A percentile compares a stretch with the other conserved stretches of the same genome.
Evolutionary conservation across 2,888 invertebrate genomes (phyloP).

Genomic region (Carcina quercana): DNA sequence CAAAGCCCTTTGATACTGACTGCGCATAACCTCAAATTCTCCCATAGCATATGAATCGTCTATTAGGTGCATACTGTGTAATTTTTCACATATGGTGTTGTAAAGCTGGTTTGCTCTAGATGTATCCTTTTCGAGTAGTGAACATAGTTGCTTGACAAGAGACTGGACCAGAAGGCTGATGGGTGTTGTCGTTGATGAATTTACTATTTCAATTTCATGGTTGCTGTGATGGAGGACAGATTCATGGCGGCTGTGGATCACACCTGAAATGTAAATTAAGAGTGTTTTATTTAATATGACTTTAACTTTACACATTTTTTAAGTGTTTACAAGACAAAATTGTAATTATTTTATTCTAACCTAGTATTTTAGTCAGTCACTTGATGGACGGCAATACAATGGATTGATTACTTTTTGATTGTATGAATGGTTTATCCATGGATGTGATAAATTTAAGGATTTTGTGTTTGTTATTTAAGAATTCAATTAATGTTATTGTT

Average conservation of each 20-base stretch:
- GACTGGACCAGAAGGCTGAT: constrained; percentile 82
- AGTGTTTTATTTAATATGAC: constrained; percentile 1
- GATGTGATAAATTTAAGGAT: too few species aligned
- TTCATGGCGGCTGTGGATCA: constrained; percentile 44
- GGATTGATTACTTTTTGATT: too few species aligned
- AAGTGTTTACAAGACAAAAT: too few species aligned
- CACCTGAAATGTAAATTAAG: constrained; percentile 40
- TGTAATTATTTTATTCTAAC: too few species aligned
- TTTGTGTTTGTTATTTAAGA: too few species aligned
- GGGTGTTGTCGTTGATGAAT: constrained; percentile 67
- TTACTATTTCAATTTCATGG: constrained; percentile 53
- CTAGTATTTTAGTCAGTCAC: too few species aligned
- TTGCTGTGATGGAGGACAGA: constrained; percentile 45
- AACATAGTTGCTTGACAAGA: constrained; percentile 79
- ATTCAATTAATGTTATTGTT: too few species aligned
- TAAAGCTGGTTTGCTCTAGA: constrained; percentile 75
- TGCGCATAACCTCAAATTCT: constrained; percentile 81
- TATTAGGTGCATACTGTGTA: constrained; percentile 80
- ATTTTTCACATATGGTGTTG: constrained; percentile 78
- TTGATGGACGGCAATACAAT: too few species aligned
- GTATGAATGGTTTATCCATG: too few species aligned
- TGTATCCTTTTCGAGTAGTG: constrained; percentile 76
- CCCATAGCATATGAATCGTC: constrained; percentile 80
- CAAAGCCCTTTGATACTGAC: constrained; percentile 79
- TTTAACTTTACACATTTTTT: too few species aligned